A percentile compares a stretch with the other conserved stretches of the same genome.
Conservation (phyloP, 2,113 vertebrate genomes). For the Mixornis gularis region DNA sequence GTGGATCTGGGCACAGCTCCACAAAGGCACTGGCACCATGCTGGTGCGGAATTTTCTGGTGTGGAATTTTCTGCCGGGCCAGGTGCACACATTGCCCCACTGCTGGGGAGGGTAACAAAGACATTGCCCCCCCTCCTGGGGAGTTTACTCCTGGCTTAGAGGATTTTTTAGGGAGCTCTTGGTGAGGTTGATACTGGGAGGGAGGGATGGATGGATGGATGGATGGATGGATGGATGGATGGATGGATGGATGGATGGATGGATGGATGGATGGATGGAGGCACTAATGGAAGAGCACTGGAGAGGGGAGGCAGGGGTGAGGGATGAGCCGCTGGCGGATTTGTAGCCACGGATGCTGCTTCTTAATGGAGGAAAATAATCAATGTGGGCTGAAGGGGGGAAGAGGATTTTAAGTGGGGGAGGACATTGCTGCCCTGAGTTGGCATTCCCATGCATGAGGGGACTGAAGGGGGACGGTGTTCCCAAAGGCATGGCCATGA, state of each 20-base stretch:
- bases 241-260: not conserved
- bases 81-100: fast-evolving
- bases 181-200: not conserved
- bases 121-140: fast-evolving
- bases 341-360: not conserved
- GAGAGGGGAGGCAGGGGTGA: not conserved
- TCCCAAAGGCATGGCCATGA: fast-evolving
- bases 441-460: not conserved
- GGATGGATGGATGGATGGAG: not conserved
- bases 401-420: not conserved
- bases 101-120: not conserved
- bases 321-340: not conserved
- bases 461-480: fast-evolving
- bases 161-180: not conserved
- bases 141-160: not conserved
- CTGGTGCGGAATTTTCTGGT: not conserved
- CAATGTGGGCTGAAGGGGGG: not conserved
- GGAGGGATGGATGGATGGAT: not conserved
- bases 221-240: not conserved
- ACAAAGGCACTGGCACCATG: fast-evolving
- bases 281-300: not conserved
- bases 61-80: not conserved
- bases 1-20: fast-evolving
- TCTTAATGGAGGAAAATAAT: not conserved
- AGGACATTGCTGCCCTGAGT: fast-evolving